Percentiles rank a stretch among this genome's conserved stretches.
Conservation (phyloP, 2,113 vertebrate genomes). For the Siphamia tubifer region DNA sequence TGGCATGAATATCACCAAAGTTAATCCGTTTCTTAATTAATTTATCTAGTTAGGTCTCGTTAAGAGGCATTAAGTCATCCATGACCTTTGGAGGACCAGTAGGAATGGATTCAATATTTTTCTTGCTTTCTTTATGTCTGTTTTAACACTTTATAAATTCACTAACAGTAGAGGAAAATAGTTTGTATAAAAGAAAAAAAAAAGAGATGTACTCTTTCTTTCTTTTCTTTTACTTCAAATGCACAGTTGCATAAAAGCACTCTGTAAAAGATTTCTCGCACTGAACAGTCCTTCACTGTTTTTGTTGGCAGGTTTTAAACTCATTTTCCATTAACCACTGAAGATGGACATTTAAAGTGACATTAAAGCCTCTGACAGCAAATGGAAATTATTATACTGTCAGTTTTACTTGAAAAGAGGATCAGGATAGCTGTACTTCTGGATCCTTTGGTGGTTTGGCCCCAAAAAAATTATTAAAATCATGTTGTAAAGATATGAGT, state of each 20-base stretch:
- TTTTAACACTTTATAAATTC: no score
- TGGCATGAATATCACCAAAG: constrained; percentile 38
- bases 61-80: constrained; percentile 22
- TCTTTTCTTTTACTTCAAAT: no score
- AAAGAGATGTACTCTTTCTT: no score
- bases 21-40: constrained; percentile 35
- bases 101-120: not conserved
- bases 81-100: constrained; percentile 5
- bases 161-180: no score
- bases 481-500: no score
- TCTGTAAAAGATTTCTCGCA: no score
- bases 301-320: not conserved
- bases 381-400: not conserved
- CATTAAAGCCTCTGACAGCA: not conserved
- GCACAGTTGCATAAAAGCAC: no score
- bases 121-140: no score
- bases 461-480: not conserved
- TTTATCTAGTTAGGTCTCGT: constrained; percentile 52
- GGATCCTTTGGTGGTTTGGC: not conserved
- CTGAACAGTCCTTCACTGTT: no score
- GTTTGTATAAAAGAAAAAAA: no score
- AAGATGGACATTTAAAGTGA: not conserved
- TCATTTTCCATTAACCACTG: not conserved
- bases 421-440: not conserved
- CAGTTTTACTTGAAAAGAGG: not conserved